Conservation (phyloP, 2,797 vertebrate genomes). For the Orestias chungarensis region DNA sequence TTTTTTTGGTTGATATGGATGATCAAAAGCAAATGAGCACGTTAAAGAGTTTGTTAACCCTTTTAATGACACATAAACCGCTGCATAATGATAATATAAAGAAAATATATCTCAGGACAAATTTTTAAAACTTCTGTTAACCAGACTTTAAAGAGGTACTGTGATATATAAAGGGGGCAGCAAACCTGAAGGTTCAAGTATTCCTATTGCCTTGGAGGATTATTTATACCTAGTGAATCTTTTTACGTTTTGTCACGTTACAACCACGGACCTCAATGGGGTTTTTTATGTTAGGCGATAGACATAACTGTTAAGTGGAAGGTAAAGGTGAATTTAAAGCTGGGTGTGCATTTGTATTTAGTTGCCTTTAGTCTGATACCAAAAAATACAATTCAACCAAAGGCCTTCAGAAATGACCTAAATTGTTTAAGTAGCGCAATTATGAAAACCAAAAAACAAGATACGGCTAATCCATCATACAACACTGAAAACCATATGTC, state of each 20-base stretch:
- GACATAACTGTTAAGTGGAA: background rate
- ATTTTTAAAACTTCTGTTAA: conserved; percentile 49
- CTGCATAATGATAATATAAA: conserved; percentile 61
- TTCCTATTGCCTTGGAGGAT: background rate
- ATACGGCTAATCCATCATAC: too few species aligned
- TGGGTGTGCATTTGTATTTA: background rate
- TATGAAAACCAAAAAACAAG: conserved; percentile 2
- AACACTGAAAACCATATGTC: too few species aligned
- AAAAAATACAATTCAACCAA: background rate
- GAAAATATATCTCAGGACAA: conserved; percentile 49
- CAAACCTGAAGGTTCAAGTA: conserved; percentile 62
- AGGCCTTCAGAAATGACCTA: background rate
- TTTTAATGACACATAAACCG: conserved; percentile 69
- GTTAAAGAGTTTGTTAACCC: conserved; percentile 70
- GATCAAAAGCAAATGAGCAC: conserved; percentile 65
- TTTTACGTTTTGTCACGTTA: background rate
- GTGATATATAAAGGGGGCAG: conserved; percentile 70
- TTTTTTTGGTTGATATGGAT: conserved; percentile 69
- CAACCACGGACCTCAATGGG: background rate
- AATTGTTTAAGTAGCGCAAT: background rate
- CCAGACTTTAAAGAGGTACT: conserved; percentile 43
- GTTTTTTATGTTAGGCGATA: too few species aligned
- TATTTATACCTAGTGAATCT: background rate
- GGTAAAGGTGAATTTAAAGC: background rate
- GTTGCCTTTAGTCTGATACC: background rate